Conservation (phyloP, 2,888 invertebrate genomes). For the Nematopogon swammerdamellus region DNA sequence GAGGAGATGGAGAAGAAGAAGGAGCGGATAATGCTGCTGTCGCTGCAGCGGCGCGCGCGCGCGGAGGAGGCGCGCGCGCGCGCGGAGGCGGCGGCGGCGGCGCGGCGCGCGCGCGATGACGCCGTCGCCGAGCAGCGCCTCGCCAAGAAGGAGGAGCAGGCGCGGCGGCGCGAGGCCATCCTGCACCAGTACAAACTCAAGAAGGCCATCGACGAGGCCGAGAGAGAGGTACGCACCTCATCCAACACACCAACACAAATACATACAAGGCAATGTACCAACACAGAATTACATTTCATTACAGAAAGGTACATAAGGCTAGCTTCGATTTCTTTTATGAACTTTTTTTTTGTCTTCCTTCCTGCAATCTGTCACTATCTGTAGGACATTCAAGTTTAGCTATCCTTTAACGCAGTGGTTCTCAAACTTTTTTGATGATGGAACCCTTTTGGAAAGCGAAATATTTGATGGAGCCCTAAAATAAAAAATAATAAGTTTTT, state of each 20-base stretch:
- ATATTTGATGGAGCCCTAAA: no score
- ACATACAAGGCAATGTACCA: background rate
- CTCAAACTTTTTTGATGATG: no score
- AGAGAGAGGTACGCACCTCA: constrained; percentile 65
- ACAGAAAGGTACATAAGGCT: no score
- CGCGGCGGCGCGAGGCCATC: constrained; percentile 81
- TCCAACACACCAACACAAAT: background rate
- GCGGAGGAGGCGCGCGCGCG: constrained; percentile 83
- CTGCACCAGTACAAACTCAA: constrained; percentile 91
- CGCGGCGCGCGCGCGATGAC: constrained; percentile 72
- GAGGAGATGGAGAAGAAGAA: constrained; percentile 93
- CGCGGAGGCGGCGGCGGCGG: constrained; percentile 79
- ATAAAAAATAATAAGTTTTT: no score
- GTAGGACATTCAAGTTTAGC: no score
- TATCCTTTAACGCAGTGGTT: no score
- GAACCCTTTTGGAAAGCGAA: no score
- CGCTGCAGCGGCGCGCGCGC: constrained; percentile 85
- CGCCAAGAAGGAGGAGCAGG: constrained; percentile 79
- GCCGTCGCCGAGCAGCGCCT: constrained; percentile 72
- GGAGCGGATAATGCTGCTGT: constrained; percentile 85
- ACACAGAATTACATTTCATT: no score
- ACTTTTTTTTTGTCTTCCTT: no score
- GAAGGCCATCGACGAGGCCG: constrained; percentile 90
- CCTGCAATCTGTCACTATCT: no score
- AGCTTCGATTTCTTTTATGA: no score